Evolutionary conservation across 2,797 vertebrate genomes (phyloP).

Genomic region (Triplophysa yarkandensis): DNA sequence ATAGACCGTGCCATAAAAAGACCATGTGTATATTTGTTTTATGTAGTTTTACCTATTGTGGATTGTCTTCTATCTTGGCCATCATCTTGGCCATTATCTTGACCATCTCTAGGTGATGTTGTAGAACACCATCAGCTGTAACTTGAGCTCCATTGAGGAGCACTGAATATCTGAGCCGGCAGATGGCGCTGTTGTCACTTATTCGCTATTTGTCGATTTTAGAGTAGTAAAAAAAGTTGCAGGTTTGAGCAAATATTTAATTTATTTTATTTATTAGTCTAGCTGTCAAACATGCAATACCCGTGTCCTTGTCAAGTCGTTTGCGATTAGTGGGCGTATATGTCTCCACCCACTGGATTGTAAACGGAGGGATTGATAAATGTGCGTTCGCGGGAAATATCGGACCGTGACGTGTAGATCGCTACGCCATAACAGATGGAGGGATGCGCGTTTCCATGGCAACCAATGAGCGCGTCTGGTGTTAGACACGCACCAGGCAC

Average conservation of each 20-base stretch:
- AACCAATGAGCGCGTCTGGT: slow-evolving; percentile 58
- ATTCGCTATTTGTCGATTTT: neutral
- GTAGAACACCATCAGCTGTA: neutral
- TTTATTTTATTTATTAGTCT: neutral
- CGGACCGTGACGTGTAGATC: slow-evolving; percentile 65
- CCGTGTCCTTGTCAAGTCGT: neutral
- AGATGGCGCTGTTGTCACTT: slow-evolving; percentile 43
- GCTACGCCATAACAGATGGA: slow-evolving; percentile 77
- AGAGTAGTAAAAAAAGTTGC: too few relatives aligned
- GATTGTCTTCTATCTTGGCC: neutral
- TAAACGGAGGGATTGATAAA: slow-evolving; percentile 13
- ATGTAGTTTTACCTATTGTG: neutral
- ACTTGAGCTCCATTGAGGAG: neutral
- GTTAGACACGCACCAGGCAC: slow-evolving; percentile 40
- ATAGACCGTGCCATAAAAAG: neutral
- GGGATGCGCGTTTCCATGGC: slow-evolving; percentile 73
- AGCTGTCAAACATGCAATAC: neutral
- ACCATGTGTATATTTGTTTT: neutral
- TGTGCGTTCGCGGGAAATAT: slow-evolving; percentile 53
- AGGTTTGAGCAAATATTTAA: too few relatives aligned
- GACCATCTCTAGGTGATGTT: neutral
- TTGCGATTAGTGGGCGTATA: neutral
- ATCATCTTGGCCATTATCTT: neutral
- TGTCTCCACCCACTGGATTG: slow-evolving; percentile 17
- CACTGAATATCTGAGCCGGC: slow-evolving; percentile 16